Evolutionary conservation across 2,797 vertebrate genomes (phyloP).

Genomic region (Cynopterus sphinx): DNA sequence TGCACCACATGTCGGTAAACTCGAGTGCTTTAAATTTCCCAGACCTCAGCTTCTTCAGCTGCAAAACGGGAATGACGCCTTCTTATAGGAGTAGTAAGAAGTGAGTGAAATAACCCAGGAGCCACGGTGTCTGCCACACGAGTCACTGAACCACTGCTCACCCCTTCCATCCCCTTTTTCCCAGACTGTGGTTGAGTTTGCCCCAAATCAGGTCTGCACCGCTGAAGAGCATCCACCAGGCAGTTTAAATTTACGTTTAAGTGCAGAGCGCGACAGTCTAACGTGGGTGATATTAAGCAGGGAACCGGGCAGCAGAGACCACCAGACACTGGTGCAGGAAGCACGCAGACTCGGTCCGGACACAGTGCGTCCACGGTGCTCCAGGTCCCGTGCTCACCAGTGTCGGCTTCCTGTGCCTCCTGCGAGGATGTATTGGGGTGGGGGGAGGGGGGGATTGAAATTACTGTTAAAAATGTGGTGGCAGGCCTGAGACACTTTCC

Average conservation of each 20-base stretch:
- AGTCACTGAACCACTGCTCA: accelerated
- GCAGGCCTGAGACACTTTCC: neutral
- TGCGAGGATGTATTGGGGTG: too few species aligned
- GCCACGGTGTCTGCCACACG: accelerated
- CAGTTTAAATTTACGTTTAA: neutral
- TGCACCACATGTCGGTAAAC: accelerated
- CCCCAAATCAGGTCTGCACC: too few species aligned
- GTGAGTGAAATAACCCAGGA: neutral
- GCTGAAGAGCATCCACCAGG: neutral
- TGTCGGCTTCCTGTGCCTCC: neutral
- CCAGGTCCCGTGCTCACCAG: accelerated
- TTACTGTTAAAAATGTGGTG: neutral
- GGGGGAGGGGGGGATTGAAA: neutral
- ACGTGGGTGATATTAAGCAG: neutral
- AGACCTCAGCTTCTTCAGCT: neutral
- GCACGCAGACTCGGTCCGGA: neutral
- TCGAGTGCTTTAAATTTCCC: neutral
- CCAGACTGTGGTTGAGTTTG: neutral
- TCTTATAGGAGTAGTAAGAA: neutral
- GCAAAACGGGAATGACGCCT: neutral
- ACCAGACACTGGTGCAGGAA: neutral
- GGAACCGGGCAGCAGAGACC: neutral
- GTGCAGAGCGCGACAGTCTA: neutral
- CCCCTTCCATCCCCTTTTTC: neutral
- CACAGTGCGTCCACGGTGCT: neutral